Base-by-base conservation (phyloP, 2,113 vertebrate genomes). In the Gymnobelideus leadbeateri region DNA sequence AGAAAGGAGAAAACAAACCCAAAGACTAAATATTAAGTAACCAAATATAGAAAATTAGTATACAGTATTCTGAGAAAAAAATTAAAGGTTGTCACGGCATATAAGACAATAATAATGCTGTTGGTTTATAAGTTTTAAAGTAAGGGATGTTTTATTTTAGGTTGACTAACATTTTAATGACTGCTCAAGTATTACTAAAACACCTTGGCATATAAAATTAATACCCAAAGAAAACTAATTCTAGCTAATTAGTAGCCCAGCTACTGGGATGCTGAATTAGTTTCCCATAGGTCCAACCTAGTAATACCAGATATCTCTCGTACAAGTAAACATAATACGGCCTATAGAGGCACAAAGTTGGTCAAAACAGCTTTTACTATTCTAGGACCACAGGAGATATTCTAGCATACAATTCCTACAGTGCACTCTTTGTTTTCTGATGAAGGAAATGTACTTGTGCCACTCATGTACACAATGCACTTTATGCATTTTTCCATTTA, bases 301-400 rank as follows among this genome's bases (percentile, higher is more conserved):
- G 12, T 95, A 51, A 91, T 46, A 94, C 4, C 26, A 95, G 91
- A 93, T 23, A 93, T 91, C 89, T 94, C 50, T 96, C 89, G 92
- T 93, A 84, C 49, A 91, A 93, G 90, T 53, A 46, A 57, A 90
- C 1, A 95, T 2, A 90, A 31, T 84, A 43, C 43, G 19, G 68
- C 43, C n/a, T 84, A 43, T 84, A 84, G 1, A 84, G 19, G 68
- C 5, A 84, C 37, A 84, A 84, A 84, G 68, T 43, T 84, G n/a
- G 23, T 84, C 6, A 84, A 43, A 84, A 84, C 57, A 84, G 14
- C 68, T 84, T 84, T 23, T 23, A 84, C 19, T 84, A 84, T 84
- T 84, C n/a, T 19, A 43, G 37, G n/a, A 84, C 68, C 68, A 43
- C n/a, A 84, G 68, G n/a, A 84, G 68, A 84, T n/a, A 84, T 21